Conservation (phyloP, 1,140 invertebrate genomes). For the Lordiphosa clarofinis region DNA sequence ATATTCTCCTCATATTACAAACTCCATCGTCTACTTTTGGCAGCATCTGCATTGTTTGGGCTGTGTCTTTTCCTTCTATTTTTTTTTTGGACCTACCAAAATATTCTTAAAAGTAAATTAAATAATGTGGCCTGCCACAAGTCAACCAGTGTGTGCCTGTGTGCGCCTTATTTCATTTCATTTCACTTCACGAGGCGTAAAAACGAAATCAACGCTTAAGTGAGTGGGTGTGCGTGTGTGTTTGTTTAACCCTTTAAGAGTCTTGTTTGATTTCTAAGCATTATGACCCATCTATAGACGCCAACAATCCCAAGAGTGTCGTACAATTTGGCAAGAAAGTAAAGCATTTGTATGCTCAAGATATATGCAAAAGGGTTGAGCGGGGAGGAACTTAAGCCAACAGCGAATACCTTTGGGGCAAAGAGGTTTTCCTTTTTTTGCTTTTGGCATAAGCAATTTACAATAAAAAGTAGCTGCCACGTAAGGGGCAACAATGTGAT, state of each 20-base stretch:
- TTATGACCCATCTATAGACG: slow-evolving; percentile 48
- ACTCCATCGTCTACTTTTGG: too few species aligned
- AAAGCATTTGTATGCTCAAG: slow-evolving; percentile 46
- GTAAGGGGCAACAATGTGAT: slow-evolving; percentile 57
- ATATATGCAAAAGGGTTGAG: slow-evolving; percentile 36
- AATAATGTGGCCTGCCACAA: slow-evolving; percentile 74
- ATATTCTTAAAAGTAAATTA: slow-evolving; percentile 74
- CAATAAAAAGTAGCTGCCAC: slow-evolving; percentile 67
- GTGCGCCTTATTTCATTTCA: slow-evolving; percentile 64
- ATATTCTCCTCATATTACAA: background rate
- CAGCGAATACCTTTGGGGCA: slow-evolving; percentile 53
- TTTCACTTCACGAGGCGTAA: slow-evolving; percentile 74
- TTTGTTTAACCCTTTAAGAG: slow-evolving; percentile 58
- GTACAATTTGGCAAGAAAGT: slow-evolving; percentile 68
- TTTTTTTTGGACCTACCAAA: slow-evolving; percentile 42
- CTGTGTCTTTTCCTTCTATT: background rate
- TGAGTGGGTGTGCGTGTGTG: slow-evolving; percentile 10
- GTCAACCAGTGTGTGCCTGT: slow-evolving; percentile 27
- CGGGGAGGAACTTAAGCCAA: slow-evolving; percentile 24
- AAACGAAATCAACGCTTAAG: slow-evolving; percentile 62
- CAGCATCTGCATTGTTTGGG: too few species aligned
- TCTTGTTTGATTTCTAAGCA: slow-evolving; percentile 68
- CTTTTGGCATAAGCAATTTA: slow-evolving; percentile 72
- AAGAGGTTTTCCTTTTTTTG: slow-evolving; percentile 13
- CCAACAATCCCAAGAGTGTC: slow-evolving; percentile 58